phyloP scores from a whole-genome alignment of 2,888 invertebrate genomes.

The Luperina testacea region DNA sequence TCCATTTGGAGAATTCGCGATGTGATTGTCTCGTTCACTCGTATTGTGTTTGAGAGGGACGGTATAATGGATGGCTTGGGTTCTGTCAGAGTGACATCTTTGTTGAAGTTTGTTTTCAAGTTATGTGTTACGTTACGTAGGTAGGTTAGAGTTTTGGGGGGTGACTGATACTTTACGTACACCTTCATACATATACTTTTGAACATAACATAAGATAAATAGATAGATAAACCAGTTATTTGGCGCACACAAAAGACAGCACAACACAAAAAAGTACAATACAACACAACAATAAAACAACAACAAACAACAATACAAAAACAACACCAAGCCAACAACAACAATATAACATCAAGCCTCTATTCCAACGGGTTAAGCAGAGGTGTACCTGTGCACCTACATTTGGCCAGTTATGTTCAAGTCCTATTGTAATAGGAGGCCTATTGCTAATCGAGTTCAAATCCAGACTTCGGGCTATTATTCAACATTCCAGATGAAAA shows the following conservation, averaged over 20 bases:
- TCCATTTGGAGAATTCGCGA: slow-evolving; percentile 56
- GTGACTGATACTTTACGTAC: too few relatives aligned
- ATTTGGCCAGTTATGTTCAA: not conserved
- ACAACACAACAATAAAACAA: too few relatives aligned
- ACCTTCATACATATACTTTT: not conserved
- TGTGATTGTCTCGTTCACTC: slow-evolving; percentile 37
- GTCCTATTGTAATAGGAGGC: not conserved
- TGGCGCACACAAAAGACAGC: too few relatives aligned
- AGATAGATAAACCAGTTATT: too few relatives aligned
- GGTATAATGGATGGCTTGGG: slow-evolving; percentile 27
- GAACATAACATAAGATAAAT: not conserved
- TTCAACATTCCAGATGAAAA: not conserved
- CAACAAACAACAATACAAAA: not conserved
- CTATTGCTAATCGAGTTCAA: not conserved
- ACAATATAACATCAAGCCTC: not conserved
- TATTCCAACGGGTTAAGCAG: not conserved
- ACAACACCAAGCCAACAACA: too few relatives aligned
- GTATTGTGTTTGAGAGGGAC: slow-evolving; percentile 18
- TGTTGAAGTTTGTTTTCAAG: slow-evolving; percentile 50
- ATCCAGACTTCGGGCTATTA: not conserved
- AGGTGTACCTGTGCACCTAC: not conserved
- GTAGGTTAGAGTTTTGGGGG: slow-evolving; percentile 1
- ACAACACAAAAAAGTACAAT: too few relatives aligned
- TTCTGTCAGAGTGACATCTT: slow-evolving; percentile 35
- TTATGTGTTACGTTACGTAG: not conserved